phyloP scores from a whole-genome alignment of 1,140 invertebrate species.

The Drosophila leontia region DNA sequence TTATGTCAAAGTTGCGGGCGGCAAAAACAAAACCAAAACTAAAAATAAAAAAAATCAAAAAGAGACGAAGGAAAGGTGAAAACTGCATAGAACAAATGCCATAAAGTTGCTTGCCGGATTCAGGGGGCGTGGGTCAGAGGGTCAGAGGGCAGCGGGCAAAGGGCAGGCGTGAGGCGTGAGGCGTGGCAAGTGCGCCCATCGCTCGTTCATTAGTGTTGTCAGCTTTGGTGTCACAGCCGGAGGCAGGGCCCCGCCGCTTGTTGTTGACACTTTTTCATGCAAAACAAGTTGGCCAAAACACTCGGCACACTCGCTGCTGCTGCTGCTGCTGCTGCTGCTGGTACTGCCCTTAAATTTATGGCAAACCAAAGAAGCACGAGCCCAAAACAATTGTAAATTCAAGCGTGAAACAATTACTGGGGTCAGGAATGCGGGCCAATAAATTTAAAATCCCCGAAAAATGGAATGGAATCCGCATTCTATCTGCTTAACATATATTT shows the following conservation, averaged over 20 bases:
- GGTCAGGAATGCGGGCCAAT: conserved; percentile 60
- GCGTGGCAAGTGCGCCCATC: conserved; percentile 38
- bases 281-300: conserved; percentile 57
- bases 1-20: conserved; percentile 79
- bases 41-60: conserved; percentile 10
- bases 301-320: conserved; percentile 1
- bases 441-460: conserved; percentile 57
- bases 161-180: neutral
- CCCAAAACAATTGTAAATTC: conserved; percentile 56
- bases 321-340: neutral
- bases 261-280: conserved; percentile 68
- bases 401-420: conserved; percentile 46
- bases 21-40: conserved; percentile 23
- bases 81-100: conserved; percentile 75
- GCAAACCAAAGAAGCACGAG: conserved; percentile 28
- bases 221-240: conserved; percentile 68
- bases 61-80: conserved; percentile 44
- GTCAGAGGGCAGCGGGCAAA: conserved; percentile 15
- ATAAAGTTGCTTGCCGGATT: conserved; percentile 55
- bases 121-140: conserved; percentile 8
- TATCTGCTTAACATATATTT: conserved; percentile 72
- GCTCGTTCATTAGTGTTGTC: conserved; percentile 78
- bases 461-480: conserved; percentile 55
- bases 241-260: conserved; percentile 48
- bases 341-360: conserved; percentile 45